These are phyloP conservation scores for Drosophila birchii DNA, from an alignment of 2,888 invertebrate species.

Conservation along the genomic window DNA sequence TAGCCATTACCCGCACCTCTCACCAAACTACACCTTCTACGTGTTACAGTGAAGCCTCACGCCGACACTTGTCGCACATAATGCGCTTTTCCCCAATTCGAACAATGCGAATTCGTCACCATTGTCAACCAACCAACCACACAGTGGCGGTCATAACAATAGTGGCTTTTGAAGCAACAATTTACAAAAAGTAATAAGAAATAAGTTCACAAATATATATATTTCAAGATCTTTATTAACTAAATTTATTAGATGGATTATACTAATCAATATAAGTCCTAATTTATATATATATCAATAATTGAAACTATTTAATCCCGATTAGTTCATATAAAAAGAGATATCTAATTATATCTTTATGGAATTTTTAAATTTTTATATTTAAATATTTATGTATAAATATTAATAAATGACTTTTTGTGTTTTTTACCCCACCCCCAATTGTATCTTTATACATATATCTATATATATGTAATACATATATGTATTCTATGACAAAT, in stretches of 20 bases:
- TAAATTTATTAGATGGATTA: too few relatives aligned
- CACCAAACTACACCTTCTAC: background rate
- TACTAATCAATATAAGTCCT: too few relatives aligned
- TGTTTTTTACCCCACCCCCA: background rate
- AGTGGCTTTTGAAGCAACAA: background rate
- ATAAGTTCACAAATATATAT: too few relatives aligned
- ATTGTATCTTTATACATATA: constrained; percentile 4
- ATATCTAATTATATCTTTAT: background rate
- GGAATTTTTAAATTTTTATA: background rate
- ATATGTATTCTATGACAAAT: constrained; percentile 24
- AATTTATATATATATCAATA: too few relatives aligned
- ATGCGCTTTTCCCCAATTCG: background rate
- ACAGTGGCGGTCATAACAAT: constrained; percentile 1
- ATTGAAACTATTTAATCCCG: background rate
- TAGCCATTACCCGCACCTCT: constrained; percentile 6
- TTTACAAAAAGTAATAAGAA: too few relatives aligned
- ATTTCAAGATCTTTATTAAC: too few relatives aligned
- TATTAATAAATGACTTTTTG: background rate
- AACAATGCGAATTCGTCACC: constrained; percentile 25
- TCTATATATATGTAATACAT: background rate
- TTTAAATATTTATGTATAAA: too few relatives aligned
- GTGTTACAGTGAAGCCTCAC: constrained; percentile 14
- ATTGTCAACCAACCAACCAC: background rate
- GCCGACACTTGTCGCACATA: constrained; percentile 6
- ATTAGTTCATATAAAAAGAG: background rate